phyloP scores from a whole-genome alignment of 2,888 invertebrate genomes.

The Onthophagus sagittarius region DNA sequence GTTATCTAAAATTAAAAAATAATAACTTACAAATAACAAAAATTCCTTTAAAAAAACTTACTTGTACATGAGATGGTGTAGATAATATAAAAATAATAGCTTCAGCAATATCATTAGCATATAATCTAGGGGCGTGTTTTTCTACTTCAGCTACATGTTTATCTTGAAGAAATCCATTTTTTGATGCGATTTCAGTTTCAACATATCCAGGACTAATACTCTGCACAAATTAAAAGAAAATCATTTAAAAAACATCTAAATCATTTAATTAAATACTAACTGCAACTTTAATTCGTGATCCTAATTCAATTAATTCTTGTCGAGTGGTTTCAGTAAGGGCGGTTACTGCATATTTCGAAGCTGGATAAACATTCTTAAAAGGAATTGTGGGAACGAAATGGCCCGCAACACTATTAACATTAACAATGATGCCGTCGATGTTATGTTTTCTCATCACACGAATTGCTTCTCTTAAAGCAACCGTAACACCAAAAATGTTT shows the following conservation, averaged over 20 bases:
- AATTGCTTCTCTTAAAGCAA: slow-evolving; percentile 20
- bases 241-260: background rate
- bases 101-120: slow-evolving; percentile 17
- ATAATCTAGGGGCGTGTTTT: slow-evolving; percentile 17
- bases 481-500: slow-evolving; percentile 19
- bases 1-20: slow-evolving; percentile 19
- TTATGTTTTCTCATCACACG: slow-evolving; percentile 15
- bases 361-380: slow-evolving; percentile 22
- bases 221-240: background rate
- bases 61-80: slow-evolving; percentile 21
- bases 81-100: slow-evolving; percentile 19
- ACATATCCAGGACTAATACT: slow-evolving; percentile 23
- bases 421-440: slow-evolving; percentile 15
- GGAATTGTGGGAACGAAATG: slow-evolving; percentile 22
- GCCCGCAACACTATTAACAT: slow-evolving; percentile 21
- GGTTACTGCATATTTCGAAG: slow-evolving; percentile 22
- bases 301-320: slow-evolving; percentile 18
- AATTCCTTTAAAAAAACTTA: background rate
- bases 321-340: slow-evolving; percentile 21
- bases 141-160: slow-evolving; percentile 13
- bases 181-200: slow-evolving; percentile 22
- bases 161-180: slow-evolving; percentile 27
- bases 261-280: slow-evolving; percentile 4
- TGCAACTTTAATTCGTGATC: slow-evolving; percentile 18
- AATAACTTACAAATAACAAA: background rate